A percentile compares a stretch with the other conserved stretches of the same genome.
Evolutionary conservation across 2,888 invertebrate genomes (phyloP).

Genomic region (Oscheius onirici): DNA sequence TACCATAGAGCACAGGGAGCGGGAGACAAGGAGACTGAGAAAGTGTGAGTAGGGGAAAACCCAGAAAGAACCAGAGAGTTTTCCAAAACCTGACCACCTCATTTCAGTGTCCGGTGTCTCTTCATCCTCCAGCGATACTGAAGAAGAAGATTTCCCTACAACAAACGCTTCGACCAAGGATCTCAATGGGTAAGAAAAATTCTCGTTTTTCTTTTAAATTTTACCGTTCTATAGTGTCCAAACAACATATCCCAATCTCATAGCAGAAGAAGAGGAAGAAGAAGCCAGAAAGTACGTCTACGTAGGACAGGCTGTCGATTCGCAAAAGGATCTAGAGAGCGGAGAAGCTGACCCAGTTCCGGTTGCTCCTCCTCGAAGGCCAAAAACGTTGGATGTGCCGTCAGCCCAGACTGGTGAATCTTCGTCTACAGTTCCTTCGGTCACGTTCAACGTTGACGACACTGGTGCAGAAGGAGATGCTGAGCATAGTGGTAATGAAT

Average conservation of each 20-base stretch:
- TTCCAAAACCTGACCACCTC: not conserved
- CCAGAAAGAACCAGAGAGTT: not conserved
- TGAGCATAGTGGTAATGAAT: constrained; percentile 32
- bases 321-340: constrained; percentile 21
- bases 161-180: not conserved
- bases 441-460: constrained; percentile 20
- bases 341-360: not conserved
- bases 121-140: constrained; percentile 34
- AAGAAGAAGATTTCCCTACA: constrained; percentile 39
- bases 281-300: constrained; percentile 39
- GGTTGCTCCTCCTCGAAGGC: constrained; percentile 9
- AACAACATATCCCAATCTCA: not conserved
- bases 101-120: constrained; percentile 23
- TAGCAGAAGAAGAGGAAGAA: constrained; percentile 35
- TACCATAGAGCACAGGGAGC: constrained; percentile 29
- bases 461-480: constrained; percentile 4
- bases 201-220: not conserved
- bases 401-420: not conserved
- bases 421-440: not conserved
- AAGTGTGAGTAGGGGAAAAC: constrained; percentile 14
- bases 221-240: not conserved
- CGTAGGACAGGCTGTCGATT: constrained; percentile 41
- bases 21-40: constrained; percentile 21
- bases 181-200: not conserved
- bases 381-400: not conserved